These are phyloP conservation scores for Sebastes paucispinis DNA, from an alignment of 2,797 vertebrate genomes.

Conservation along the genomic window DNA sequence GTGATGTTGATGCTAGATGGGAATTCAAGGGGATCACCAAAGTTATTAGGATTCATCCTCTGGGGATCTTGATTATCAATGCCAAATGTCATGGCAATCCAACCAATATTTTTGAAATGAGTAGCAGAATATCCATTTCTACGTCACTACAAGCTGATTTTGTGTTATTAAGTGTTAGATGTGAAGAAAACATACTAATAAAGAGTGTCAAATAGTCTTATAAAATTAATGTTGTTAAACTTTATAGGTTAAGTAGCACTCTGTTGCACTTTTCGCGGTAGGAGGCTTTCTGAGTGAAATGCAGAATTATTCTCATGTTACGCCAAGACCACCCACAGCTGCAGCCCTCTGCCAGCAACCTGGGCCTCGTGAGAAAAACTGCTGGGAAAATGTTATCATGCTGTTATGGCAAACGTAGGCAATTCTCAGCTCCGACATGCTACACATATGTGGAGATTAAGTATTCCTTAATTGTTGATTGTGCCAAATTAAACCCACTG, in stretches of 20 bases:
- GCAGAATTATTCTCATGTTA: neutral
- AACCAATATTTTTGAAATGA: neutral
- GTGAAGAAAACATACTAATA: no score
- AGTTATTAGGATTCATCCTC: neutral
- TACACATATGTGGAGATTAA: neutral
- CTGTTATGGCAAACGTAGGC: slow-evolving; percentile 25
- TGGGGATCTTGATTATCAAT: neutral
- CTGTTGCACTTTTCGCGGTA: neutral
- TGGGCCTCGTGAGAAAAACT: slow-evolving; percentile 16
- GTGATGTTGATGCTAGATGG: no score
- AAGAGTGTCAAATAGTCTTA: neutral
- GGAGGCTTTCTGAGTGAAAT: slow-evolving; percentile 4
- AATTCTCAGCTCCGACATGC: slow-evolving; percentile 5
- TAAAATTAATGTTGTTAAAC: neutral
- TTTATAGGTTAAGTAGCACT: neutral
- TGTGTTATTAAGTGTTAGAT: no score
- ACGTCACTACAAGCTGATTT: no score
- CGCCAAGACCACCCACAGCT: slow-evolving; percentile 50
- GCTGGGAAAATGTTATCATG: slow-evolving; percentile 23
- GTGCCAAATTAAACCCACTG: neutral
- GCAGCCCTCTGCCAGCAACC: slow-evolving; percentile 26
- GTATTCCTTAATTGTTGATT: neutral
- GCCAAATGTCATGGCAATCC: neutral
- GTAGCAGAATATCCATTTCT: neutral
- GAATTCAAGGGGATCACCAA: no score